A percentile compares a stretch with the other conserved stretches of the same genome.
Evolutionary conservation across 2,113 vertebrate genomes (phyloP).

Genomic region (Xenus cinereus): DNA sequence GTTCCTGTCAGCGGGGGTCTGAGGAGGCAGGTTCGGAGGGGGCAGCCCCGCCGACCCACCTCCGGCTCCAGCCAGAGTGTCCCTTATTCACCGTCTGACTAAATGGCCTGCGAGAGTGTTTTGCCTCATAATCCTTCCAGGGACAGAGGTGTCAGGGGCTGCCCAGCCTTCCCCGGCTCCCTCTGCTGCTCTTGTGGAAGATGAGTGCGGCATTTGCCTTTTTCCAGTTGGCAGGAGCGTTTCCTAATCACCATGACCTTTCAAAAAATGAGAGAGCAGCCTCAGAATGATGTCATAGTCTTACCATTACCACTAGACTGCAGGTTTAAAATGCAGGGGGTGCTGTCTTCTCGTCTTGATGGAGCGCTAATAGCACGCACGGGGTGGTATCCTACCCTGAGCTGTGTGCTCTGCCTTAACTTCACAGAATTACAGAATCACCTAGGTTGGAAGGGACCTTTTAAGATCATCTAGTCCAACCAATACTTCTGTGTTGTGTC

Average conservation of each 20-base stretch:
- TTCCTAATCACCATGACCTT: background rate
- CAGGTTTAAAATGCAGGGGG: background rate
- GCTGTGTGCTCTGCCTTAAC: accelerated
- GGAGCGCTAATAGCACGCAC: accelerated
- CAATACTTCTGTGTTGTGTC: no score
- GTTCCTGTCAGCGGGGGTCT: background rate
- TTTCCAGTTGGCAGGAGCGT: background rate
- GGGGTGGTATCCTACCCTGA: background rate
- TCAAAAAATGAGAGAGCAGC: background rate
- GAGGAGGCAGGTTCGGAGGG: background rate
- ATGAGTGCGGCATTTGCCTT: background rate
- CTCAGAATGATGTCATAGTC: background rate
- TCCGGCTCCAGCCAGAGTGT: background rate
- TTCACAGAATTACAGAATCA: no score
- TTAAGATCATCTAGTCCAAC: no score
- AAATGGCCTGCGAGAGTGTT: accelerated
- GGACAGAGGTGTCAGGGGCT: background rate
- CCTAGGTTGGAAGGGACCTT: no score
- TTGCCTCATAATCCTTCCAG: background rate
- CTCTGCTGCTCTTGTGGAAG: background rate
- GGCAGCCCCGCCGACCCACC: background rate
- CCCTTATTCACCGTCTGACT: background rate
- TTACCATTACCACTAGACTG: accelerated
- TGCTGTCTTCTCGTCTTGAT: accelerated
- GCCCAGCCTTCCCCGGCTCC: background rate